These are phyloP conservation scores for Vidua macroura DNA, from an alignment of 2,113 vertebrate genomes.

Conservation along the genomic window DNA sequence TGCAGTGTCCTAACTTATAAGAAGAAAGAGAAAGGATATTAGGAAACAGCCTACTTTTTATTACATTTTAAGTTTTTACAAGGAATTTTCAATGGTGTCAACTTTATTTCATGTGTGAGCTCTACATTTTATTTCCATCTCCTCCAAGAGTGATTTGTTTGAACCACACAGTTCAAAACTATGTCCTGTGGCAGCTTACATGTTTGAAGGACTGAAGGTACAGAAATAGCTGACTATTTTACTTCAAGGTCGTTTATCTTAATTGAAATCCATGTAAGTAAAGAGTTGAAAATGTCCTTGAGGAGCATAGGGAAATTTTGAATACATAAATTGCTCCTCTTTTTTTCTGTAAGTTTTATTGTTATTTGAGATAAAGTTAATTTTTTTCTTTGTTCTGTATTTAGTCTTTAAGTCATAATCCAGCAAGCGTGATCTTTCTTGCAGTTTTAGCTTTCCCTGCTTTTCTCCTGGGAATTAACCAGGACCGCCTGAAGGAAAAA, in stretches of 20 bases:
- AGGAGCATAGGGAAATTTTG: background rate
- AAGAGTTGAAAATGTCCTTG: background rate
- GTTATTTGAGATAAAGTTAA: background rate
- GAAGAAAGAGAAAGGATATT: background rate
- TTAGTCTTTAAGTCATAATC: background rate
- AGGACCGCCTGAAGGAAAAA: conserved; percentile 91
- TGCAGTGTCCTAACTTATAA: background rate
- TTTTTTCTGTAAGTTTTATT: background rate
- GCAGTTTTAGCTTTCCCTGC: conserved; percentile 95
- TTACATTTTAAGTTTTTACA: background rate
- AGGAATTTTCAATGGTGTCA: background rate
- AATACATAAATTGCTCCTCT: background rate
- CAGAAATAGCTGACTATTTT: background rate
- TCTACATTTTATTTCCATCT: background rate
- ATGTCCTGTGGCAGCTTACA: background rate
- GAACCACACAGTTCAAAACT: background rate
- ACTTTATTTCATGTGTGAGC: background rate
- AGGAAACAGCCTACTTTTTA: background rate
- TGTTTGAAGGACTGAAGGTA: background rate
- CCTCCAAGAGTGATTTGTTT: background rate
- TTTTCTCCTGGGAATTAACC: conserved; percentile 93
- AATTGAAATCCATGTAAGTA: background rate
- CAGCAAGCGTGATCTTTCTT: background rate
- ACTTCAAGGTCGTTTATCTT: background rate
- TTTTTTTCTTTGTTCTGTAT: background rate